Conservation (phyloP, 2,797 vertebrate species). For the Semotilus atromaculatus region DNA sequence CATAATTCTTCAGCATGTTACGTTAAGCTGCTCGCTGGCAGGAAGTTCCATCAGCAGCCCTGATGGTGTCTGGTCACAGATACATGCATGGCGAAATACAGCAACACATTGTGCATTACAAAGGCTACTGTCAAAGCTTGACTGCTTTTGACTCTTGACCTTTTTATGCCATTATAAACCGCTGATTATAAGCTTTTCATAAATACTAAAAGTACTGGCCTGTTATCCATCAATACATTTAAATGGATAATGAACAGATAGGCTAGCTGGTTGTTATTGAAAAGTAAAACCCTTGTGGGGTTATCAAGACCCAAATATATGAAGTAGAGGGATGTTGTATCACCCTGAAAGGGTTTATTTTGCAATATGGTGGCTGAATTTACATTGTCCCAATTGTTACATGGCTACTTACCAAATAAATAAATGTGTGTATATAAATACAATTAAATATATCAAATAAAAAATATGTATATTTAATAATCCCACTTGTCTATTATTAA, state of each 20-base stretch:
- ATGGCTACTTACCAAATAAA: constrained; percentile 6
- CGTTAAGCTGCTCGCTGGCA: constrained; percentile 40
- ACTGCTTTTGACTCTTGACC: constrained; percentile 28
- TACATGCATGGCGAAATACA: constrained; percentile 18
- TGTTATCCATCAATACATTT: background rate
- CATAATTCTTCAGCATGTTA: constrained; percentile 49
- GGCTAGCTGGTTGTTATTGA: background rate
- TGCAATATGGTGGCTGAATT: background rate
- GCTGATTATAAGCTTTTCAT: background rate
- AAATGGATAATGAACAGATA: background rate
- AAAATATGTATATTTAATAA: background rate
- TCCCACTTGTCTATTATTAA: background rate
- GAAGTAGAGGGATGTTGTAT: background rate
- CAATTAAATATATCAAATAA: background rate
- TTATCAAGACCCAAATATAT: background rate
- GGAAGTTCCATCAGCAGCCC: constrained; percentile 29
- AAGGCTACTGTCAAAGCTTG: constrained; percentile 51
- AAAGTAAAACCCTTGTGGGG: background rate
- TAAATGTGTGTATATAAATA: background rate
- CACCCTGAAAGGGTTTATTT: background rate
- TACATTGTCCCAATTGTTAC: background rate
- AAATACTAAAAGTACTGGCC: constrained; percentile 1
- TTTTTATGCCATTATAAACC: constrained; percentile 17
- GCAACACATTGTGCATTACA: constrained; percentile 36
- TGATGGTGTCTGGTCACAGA: constrained; percentile 36